Conservation (phyloP, 2,888 invertebrate species). For the Drosophila testacea region DNA sequence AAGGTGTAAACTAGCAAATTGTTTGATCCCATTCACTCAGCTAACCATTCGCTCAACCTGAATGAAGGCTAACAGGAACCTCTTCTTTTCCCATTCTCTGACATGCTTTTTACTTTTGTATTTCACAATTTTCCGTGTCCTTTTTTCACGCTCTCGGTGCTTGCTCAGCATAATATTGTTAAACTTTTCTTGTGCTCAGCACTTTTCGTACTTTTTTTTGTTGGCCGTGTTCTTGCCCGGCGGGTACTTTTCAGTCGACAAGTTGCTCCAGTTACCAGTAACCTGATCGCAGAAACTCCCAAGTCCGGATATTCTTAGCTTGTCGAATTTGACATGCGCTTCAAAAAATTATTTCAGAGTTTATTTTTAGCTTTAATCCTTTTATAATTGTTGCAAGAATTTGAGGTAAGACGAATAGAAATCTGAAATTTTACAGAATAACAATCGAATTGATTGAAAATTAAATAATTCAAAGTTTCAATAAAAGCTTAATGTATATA, state of each 20-base stretch:
- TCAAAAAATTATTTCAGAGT: slow-evolving; percentile 4
- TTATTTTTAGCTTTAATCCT: slow-evolving; percentile 18
- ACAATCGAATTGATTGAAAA: neutral
- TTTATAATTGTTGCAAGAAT: neutral
- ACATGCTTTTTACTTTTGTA: slow-evolving; percentile 15
- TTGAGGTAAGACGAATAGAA: neutral
- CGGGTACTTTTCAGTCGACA: slow-evolving; percentile 51
- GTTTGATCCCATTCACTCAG: slow-evolving; percentile 76
- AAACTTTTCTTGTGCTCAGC: slow-evolving; percentile 72
- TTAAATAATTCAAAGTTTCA: neutral
- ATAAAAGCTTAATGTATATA: too few species aligned
- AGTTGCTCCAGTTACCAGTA: slow-evolving; percentile 59
- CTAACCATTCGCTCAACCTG: slow-evolving; percentile 37
- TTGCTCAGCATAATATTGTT: slow-evolving; percentile 72
- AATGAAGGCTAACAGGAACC: slow-evolving; percentile 20
- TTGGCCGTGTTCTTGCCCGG: slow-evolving; percentile 35
- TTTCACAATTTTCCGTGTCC: slow-evolving; percentile 28
- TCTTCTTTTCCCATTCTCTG: neutral
- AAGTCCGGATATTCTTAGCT: slow-evolving; percentile 33
- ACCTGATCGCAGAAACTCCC: slow-evolving; percentile 56
- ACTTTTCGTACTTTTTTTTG: slow-evolving; percentile 55
- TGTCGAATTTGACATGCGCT: slow-evolving; percentile 39
- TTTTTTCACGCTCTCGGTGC: slow-evolving; percentile 43
- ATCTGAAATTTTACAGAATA: neutral
- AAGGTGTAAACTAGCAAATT: slow-evolving; percentile 80